These are phyloP conservation scores for Papilio aristodemus DNA, from an alignment of 1,140 invertebrate species.

Conservation along the genomic window DNA sequence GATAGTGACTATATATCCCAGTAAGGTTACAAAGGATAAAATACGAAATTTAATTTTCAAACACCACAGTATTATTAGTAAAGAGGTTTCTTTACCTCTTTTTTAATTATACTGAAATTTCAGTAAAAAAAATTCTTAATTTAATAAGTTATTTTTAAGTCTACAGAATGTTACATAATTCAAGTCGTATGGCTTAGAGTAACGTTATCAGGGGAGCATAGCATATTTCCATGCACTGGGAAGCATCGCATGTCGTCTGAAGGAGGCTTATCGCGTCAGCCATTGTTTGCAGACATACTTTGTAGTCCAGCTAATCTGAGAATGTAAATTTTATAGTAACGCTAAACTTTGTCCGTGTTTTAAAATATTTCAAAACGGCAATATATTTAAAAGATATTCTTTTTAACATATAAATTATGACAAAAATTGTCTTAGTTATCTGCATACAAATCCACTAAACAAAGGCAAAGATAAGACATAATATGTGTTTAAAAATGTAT, in stretches of 20 bases:
- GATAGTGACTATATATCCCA: too few relatives aligned
- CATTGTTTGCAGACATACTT: slow-evolving; percentile 27
- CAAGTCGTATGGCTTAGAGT: slow-evolving; percentile 2
- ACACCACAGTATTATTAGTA: too few relatives aligned
- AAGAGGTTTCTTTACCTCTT: not conserved
- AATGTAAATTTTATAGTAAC: slow-evolving; percentile 28
- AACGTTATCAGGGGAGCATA: slow-evolving; percentile 18
- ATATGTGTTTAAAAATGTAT: slow-evolving; percentile 5
- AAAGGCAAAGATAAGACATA: slow-evolving; percentile 5
- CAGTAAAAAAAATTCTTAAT: not conserved
- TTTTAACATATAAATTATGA: not conserved
- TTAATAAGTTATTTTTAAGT: not conserved
- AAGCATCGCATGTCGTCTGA: slow-evolving; percentile 32
- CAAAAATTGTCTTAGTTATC: not conserved
- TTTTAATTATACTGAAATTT: not conserved
- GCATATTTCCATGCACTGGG: slow-evolving; percentile 30
- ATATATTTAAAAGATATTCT: slow-evolving; percentile 15
- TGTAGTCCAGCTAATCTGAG: slow-evolving; percentile 26
- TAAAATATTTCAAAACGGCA: slow-evolving; percentile 9
- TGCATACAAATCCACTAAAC: slow-evolving; percentile 4
- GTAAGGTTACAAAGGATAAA: too few relatives aligned
- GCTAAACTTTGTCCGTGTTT: slow-evolving; percentile 10
- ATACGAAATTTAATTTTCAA: too few relatives aligned
- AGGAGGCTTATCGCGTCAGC: slow-evolving; percentile 7
- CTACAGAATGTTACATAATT: not conserved